Evolutionary conservation across 2,113 vertebrate genomes (phyloP).

Genomic region (Piaya cayana): DNA sequence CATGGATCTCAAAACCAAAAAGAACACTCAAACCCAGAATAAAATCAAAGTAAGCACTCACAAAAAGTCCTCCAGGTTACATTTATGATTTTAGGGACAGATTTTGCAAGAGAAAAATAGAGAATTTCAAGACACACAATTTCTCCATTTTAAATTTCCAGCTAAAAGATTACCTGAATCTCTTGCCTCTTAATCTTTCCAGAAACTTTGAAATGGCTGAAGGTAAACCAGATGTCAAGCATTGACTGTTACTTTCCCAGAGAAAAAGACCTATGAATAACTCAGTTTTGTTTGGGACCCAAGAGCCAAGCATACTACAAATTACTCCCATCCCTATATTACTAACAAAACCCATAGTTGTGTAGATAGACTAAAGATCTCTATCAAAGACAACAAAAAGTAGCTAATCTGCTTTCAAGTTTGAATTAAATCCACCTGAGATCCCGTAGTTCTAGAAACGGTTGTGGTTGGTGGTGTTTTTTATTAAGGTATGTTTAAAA

Average conservation of each 20-base stretch:
- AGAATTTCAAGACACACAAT: background rate
- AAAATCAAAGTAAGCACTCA: background rate
- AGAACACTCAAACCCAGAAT: background rate
- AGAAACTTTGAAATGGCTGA: background rate
- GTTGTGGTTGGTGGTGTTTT: background rate
- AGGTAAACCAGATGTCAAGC: slow-evolving; percentile 15
- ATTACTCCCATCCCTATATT: background rate
- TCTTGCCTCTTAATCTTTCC: background rate
- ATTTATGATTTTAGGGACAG: background rate
- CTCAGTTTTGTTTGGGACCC: background rate
- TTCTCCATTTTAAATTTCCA: background rate
- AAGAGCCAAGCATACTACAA: background rate
- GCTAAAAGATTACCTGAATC: background rate
- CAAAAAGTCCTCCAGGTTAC: background rate
- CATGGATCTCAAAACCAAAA: background rate
- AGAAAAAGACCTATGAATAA: background rate
- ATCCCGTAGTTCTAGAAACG: background rate
- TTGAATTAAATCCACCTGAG: slow-evolving; percentile 28
- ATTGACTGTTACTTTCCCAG: slow-evolving; percentile 1
- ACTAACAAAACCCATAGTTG: background rate
- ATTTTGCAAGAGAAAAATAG: background rate
- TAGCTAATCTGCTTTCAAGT: slow-evolving; percentile 57
- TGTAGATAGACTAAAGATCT: slow-evolving; percentile 44
- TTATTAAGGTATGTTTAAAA: slow-evolving; percentile 1
- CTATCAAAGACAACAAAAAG: slow-evolving; percentile 44